phyloP scores from a whole-genome alignment of 2,888 invertebrate species.

The Temnothorax rugatulus region DNA sequence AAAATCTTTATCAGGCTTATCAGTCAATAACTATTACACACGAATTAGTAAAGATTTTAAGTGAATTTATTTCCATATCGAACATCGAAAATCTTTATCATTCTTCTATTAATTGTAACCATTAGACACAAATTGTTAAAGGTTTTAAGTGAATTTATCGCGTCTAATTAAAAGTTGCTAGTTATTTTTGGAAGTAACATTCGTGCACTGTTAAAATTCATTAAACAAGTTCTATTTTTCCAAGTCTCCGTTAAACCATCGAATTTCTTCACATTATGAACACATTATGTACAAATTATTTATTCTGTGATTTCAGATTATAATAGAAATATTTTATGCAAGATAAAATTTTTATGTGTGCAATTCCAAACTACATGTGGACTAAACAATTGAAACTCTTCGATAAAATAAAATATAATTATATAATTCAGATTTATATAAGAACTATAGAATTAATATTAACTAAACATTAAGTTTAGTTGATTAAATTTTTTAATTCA shows the following conservation, averaged over 20 bases:
- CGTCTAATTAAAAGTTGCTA: conserved; percentile 18
- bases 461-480: no score
- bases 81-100: conserved; percentile 14
- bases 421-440: neutral
- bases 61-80: neutral
- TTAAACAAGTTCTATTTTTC: neutral
- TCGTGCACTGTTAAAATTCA: conserved; percentile 41
- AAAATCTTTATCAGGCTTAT: conserved; percentile 13
- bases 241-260: neutral
- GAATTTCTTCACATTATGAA: neutral
- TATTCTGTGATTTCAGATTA: neutral
- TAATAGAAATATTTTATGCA: neutral
- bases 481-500: no score
- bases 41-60: conserved; percentile 25
- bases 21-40: conserved; percentile 20
- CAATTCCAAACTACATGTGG: neutral
- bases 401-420: neutral
- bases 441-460: neutral
- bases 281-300: neutral
- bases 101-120: neutral
- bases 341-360: neutral
- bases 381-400: neutral
- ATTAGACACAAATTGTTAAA: conserved; percentile 40
- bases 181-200: conserved; percentile 20
- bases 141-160: conserved; percentile 1